Evolutionary conservation across 2,888 invertebrate genomes (phyloP).

Genomic region (Eurytoma adleriae): DNA sequence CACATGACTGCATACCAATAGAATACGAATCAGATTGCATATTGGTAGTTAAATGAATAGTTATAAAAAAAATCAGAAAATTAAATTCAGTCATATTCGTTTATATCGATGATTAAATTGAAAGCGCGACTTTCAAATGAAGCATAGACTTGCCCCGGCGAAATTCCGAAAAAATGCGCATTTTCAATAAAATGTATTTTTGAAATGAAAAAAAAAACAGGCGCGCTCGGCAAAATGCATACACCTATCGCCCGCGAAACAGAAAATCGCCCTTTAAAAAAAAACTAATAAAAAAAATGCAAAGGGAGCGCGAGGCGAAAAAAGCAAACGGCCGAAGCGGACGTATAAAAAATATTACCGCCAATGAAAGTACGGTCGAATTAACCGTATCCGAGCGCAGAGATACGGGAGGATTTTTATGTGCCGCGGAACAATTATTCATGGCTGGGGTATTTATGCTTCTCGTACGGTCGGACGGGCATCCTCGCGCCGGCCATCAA

Average conservation of each 20-base stretch:
- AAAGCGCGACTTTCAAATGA: slow-evolving; percentile 1
- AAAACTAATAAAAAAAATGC: neutral
- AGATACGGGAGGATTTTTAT: slow-evolving; percentile 31
- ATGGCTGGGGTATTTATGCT: slow-evolving; percentile 30
- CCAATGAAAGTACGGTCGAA: slow-evolving; percentile 39
- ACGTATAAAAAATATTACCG: slow-evolving; percentile 22
- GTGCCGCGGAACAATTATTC: slow-evolving; percentile 41
- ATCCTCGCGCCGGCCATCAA: slow-evolving; percentile 32
- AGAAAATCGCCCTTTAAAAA: slow-evolving; percentile 20
- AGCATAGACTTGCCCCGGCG: neutral
- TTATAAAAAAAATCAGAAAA: neutral
- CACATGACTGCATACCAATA: too few species aligned
- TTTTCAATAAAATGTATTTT: slow-evolving; percentile 20
- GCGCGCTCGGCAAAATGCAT: neutral
- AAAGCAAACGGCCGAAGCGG: slow-evolving; percentile 5
- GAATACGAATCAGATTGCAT: too few species aligned
- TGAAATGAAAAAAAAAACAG: slow-evolving; percentile 30
- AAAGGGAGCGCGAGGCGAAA: neutral
- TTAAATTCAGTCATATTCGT: slow-evolving; percentile 9
- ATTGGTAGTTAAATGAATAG: neutral
- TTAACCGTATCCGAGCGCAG: slow-evolving; percentile 32
- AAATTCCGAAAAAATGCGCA: slow-evolving; percentile 20
- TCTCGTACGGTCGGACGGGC: neutral
- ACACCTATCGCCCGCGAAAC: slow-evolving; percentile 24
- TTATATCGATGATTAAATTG: slow-evolving; percentile 18